Percentiles rank a stretch among this genome's conserved stretches.
phyloP scores from a whole-genome alignment of 92 coral and sea anemone genomes.

The Porites evermanni region DNA sequence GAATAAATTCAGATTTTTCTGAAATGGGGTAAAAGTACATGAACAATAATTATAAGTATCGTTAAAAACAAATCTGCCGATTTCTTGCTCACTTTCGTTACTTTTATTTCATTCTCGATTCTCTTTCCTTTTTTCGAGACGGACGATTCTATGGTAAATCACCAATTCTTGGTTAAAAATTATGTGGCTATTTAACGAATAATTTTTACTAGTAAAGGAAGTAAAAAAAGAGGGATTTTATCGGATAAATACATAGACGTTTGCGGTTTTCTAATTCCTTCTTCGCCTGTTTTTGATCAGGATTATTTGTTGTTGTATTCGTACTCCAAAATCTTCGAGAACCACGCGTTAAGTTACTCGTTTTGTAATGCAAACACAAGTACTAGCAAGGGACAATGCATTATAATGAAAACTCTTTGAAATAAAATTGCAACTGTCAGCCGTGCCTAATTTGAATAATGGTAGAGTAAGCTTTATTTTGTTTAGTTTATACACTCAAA shows the following conservation, averaged over 20 bases:
- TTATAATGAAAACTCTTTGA: conserved; percentile 20
- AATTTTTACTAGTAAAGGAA: background rate
- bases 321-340: background rate
- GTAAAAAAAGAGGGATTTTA: background rate
- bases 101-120: background rate
- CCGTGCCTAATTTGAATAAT: conserved; percentile 52
- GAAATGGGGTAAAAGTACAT: background rate
- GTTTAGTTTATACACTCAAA: background rate
- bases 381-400: conserved; percentile 5
- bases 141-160: conserved; percentile 8
- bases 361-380: conserved; percentile 38
- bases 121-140: background rate
- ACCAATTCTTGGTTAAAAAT: background rate
- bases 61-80: background rate
- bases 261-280: background rate
- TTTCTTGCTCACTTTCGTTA: conserved; percentile 7
- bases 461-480: conserved; percentile 36
- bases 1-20: background rate
- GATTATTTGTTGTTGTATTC: background rate
- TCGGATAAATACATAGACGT: background rate
- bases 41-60: background rate
- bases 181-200: background rate
- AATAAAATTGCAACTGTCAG: conserved; percentile 41
- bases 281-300: conserved; percentile 5
- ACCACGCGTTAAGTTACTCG: conserved; percentile 8